These are phyloP conservation scores for Dasypolia templi DNA, from an alignment of 2,888 invertebrate species.

Conservation along the genomic window DNA sequence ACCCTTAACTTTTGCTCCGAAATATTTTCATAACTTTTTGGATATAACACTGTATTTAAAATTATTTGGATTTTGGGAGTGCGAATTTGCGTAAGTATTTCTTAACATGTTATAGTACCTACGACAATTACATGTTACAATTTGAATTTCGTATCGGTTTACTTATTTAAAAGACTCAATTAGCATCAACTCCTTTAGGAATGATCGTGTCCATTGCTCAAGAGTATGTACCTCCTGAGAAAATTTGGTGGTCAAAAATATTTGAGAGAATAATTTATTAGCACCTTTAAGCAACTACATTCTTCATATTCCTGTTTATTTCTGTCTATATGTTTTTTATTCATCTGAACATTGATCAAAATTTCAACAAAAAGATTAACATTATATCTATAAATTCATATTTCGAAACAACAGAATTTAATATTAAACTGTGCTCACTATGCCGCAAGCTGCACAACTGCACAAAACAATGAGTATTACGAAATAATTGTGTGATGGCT, in stretches of 20 bases:
- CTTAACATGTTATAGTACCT: neutral
- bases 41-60: slow-evolving; percentile 51
- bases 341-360: neutral
- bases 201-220: neutral
- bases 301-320: neutral
- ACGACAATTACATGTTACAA: neutral
- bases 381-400: slow-evolving; percentile 14
- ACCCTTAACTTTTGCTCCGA: slow-evolving; percentile 68
- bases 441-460: slow-evolving; percentile 24
- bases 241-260: neutral
- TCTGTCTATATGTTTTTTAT: neutral
- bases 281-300: neutral
- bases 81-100: slow-evolving; percentile 7
- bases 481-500: slow-evolving; percentile 50
- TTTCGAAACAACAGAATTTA: slow-evolving; percentile 42
- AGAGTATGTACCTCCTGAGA: neutral
- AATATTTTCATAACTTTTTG: slow-evolving; percentile 67
- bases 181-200: neutral
- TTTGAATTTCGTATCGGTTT: neutral
- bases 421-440: slow-evolving; percentile 37
- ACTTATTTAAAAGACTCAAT: neutral
- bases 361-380: neutral
- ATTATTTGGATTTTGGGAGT: slow-evolving; percentile 39
- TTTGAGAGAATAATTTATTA: neutral
- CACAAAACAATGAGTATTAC: slow-evolving; percentile 48